Percentiles rank a stretch among this genome's conserved stretches.
phyloP scores from a whole-genome alignment of 2,797 vertebrate genomes.

The Decapterus maruadsi region DNA sequence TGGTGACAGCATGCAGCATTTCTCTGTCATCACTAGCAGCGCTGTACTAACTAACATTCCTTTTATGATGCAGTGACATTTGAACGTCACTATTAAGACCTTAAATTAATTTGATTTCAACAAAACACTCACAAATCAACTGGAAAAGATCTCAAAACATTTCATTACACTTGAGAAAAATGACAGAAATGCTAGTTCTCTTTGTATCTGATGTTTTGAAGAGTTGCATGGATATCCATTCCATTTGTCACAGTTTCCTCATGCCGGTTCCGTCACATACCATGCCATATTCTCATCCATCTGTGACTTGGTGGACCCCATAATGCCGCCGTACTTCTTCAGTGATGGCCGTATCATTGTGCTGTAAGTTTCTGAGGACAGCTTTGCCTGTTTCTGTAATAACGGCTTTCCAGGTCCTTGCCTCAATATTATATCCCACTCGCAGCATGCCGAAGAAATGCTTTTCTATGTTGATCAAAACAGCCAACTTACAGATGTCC shows the following conservation, averaged over 20 bases:
- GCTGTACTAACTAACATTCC: constrained; percentile 16
- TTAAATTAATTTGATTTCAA: background rate
- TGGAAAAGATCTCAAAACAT: constrained; percentile 17
- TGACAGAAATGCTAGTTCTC: constrained; percentile 71
- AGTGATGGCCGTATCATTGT: constrained; percentile 80
- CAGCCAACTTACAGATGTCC: constrained; percentile 95
- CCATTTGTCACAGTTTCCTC: constrained; percentile 78
- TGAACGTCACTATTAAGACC: background rate
- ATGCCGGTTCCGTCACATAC: constrained; percentile 81
- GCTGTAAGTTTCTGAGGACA: constrained; percentile 81
- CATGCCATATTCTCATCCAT: constrained; percentile 82
- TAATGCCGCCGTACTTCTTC: constrained; percentile 79
- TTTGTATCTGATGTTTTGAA: constrained; percentile 54
- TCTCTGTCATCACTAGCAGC: constrained; percentile 62
- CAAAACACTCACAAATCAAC: background rate
- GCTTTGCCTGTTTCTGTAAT: constrained; percentile 83
- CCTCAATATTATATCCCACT: constrained; percentile 61
- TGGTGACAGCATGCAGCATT: constrained; percentile 53
- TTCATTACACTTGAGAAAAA: constrained; percentile 43
- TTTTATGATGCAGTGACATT: constrained; percentile 19
- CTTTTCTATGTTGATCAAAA: constrained; percentile 76
- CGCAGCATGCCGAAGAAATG: constrained; percentile 72
- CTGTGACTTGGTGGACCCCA: constrained; percentile 83
- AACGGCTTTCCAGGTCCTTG: constrained; percentile 70
- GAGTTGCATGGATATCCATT: constrained; percentile 73